phyloP scores from a whole-genome alignment of 2,797 vertebrate genomes.

The Lepilemur septentrionalis region DNA sequence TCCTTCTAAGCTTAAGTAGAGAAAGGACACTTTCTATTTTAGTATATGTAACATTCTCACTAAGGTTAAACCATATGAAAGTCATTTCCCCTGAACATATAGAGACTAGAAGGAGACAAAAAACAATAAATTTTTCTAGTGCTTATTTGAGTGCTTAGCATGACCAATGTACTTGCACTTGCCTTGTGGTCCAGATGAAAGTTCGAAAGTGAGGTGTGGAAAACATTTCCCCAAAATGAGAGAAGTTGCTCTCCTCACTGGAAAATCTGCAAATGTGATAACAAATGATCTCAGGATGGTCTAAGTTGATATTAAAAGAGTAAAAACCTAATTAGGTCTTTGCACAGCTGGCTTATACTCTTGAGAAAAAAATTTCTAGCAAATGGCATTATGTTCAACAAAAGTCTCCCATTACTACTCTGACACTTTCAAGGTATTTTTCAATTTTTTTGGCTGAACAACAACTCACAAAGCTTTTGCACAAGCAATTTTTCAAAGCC shows the following conservation, averaged over 20 bases:
- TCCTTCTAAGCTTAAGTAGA: neutral
- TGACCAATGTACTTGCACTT: neutral
- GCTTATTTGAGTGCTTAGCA: neutral
- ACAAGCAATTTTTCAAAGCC: slow-evolving; percentile 32
- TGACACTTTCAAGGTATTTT: neutral
- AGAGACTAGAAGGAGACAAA: neutral
- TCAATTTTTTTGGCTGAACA: slow-evolving; percentile 4
- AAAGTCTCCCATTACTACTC: neutral
- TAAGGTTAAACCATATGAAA: neutral
- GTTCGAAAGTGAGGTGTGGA: neutral
- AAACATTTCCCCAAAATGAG: neutral
- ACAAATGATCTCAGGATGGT: neutral
- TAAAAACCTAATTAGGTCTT: slow-evolving; percentile 9
- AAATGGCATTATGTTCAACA: neutral
- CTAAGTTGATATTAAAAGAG: neutral
- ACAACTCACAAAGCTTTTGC: neutral
- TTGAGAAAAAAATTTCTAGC: neutral
- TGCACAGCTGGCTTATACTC: neutral
- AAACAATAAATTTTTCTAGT: neutral
- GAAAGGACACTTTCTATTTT: neutral
- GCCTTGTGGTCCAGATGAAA: neutral
- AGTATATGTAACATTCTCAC: neutral
- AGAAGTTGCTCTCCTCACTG: neutral
- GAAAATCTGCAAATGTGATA: neutral
- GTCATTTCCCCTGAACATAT: neutral